Base-by-base conservation (phyloP, 2,113 vertebrate genomes). In the Neolamprologus devosi region DNA sequence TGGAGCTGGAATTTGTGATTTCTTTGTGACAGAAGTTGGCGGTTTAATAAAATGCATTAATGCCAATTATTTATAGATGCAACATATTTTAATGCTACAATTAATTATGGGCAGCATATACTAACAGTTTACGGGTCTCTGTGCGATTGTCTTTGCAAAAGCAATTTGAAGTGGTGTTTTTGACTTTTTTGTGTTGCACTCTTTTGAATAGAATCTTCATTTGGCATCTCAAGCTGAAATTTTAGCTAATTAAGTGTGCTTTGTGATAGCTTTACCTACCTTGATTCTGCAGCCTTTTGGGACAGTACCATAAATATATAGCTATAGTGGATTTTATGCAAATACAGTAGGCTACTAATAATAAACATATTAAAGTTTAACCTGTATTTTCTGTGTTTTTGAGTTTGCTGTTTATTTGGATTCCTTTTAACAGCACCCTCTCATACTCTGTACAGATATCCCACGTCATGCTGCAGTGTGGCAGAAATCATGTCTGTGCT, bases 401-500 rank as follows among this genome's bases (percentile, higher is more conserved):
- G 33, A 78, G 45, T 75, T 78, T 78, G 17, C 7, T 28, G n/a
- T 82, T 33, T 47, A 35, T 16, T 10, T 83, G 37, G 57, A 16
- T 86, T 14, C 42, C 2, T 30, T 40, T 51, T 73, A 85, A 89
- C 16, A 49, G 45, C 40, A 73, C 7, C 1, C 1, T 92, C 58
- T 88, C 37, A 49, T 84, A 78, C 91, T 2, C 86, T 10, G 3
- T 53, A 16, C 94, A 96, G 95, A 85, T 97, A 98, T 84, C 98
- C 98, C 19, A 98, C 98, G 42, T 99, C 98, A 95, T 99, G 98
- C 95, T 98, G 98, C 97, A 99, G 98, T 13, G 96, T 97, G n/a
- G 98, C 98, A 19, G 98, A 99, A 95, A 97, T 99, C 91, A 99
- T 98, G 97, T 97, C 98, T 58, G 98, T 98, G 87, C 96, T 98